Base-by-base conservation (phyloP, 2,113 vertebrate species). In the Halcyon senegalensis region DNA sequence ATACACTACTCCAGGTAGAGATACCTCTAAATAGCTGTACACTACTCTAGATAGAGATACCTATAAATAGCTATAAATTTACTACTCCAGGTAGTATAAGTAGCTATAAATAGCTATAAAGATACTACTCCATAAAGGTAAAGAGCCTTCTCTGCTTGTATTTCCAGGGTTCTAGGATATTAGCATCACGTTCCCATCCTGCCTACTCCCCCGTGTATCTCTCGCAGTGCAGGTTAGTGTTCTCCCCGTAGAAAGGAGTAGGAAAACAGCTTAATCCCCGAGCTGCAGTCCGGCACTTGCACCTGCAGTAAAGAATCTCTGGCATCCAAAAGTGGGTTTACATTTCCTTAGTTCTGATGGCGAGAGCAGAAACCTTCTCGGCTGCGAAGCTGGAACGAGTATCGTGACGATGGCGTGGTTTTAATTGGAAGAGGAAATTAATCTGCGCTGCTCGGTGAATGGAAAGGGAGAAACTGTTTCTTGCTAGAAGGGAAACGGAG, bases 191-290 rank as follows among this genome's bases (percentile, higher is more conserved):
- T 39, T 39, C 44, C 3, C 51, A 28, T 66, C 66, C 50, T 55
- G 2, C n/a, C 39, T 4, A 0, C 62, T 81, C 76, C 39, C 30
- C 2, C 3, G 25, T 2, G 1, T 43, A 4, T 14, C 11, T 10
- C 39, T 79, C 25, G 37, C 33, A 18, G 25, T 27, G 35, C 75
- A 44, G 41, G 20, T 55, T 13, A 30, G 27, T 3, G 11, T 53
- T 63, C 67, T 43, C 55, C n/a, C 55, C 30, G 4, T 2, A 21
- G 51, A 41, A 73, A 48, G n/a, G 9, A 28, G 30, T 35, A 41
- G 8, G 11, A 19, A 51, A 70, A 17, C 2, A 28, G 30, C 35
- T 63, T 27, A n/a, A 62, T 27, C 62, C 27, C 2, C 2, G 44
- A 60, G 24, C 53, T 25, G 28, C 28, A 43, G 48, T 21, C 88